Percentiles rank a stretch among this genome's conserved stretches.
Conservation (phyloP, 2,888 invertebrate species). For the Chesias legatella region DNA sequence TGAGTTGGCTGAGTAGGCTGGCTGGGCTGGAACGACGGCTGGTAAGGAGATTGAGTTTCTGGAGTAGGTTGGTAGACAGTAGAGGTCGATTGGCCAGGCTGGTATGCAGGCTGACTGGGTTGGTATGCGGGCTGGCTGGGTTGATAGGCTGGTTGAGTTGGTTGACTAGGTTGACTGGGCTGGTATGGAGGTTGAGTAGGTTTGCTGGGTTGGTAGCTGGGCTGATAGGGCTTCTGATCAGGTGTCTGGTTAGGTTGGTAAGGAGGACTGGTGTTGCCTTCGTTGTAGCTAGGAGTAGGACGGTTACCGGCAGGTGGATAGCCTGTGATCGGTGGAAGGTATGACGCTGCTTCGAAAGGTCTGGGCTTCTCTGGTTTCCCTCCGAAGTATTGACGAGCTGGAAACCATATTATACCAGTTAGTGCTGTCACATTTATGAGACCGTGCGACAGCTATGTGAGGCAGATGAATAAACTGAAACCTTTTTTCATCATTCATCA, state of each 20-base stretch:
- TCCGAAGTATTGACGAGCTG: constrained; percentile 86
- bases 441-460: no score
- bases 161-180: constrained; percentile 31
- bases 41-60: constrained; percentile 24
- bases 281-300: constrained; percentile 64
- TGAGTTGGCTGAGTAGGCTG: constrained; percentile 34
- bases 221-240: constrained; percentile 9
- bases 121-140: constrained; percentile 34
- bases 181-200: constrained; percentile 22
- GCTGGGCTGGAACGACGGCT: constrained; percentile 28
- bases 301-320: constrained; percentile 64
- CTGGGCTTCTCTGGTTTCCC: constrained; percentile 84
- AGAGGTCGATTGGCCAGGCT: constrained; percentile 36
- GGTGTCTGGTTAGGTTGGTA: constrained; percentile 30
- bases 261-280: constrained; percentile 48
- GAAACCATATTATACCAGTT: constrained; percentile 33
- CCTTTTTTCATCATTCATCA: no score
- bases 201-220: constrained; percentile 29
- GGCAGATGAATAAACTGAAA: no score
- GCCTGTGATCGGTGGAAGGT: constrained; percentile 65
- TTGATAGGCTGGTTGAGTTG: constrained; percentile 34
- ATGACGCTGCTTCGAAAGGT: constrained; percentile 79
- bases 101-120: constrained; percentile 38
- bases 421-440: not conserved
- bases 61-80: constrained; percentile 30